Evolutionary conservation across 2,797 vertebrate genomes (phyloP).

Genomic region (Chaunax sp.): DNA sequence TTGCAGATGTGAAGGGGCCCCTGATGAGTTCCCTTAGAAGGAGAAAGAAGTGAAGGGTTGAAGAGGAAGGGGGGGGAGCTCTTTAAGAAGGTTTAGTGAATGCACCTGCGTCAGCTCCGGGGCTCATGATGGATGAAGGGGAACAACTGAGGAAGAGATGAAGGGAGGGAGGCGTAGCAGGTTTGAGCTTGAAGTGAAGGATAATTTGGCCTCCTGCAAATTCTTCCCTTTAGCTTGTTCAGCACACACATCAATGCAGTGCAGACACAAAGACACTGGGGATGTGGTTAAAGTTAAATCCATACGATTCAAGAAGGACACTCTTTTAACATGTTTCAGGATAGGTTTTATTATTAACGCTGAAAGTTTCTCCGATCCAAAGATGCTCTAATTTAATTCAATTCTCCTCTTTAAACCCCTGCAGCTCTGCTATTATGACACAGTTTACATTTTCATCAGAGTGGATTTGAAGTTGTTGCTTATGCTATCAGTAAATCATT

Average conservation of each 20-base stretch:
- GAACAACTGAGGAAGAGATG: slow-evolving; percentile 50
- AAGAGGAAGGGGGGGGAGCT: slow-evolving; percentile 14
- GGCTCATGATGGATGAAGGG: slow-evolving; percentile 70
- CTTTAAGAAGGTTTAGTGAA: slow-evolving; percentile 64
- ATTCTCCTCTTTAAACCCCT: slow-evolving; percentile 15
- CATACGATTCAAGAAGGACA: slow-evolving; percentile 6
- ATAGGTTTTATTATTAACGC: slow-evolving; percentile 13
- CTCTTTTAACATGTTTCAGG: slow-evolving; percentile 29
- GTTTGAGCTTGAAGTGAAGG: slow-evolving; percentile 55
- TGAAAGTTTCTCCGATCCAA: slow-evolving; percentile 33
- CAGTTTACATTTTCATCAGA: slow-evolving; percentile 30
- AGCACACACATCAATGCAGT: slow-evolving; percentile 21
- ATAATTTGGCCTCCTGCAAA: slow-evolving; percentile 63
- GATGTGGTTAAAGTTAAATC: slow-evolving; percentile 39
- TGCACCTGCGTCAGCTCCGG: slow-evolving; percentile 68
- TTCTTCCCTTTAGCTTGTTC: slow-evolving; percentile 28
- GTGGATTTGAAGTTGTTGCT: slow-evolving; percentile 30
- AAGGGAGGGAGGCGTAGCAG: slow-evolving; percentile 10
- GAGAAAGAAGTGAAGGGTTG: slow-evolving; percentile 24
- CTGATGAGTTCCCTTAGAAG: slow-evolving; percentile 65
- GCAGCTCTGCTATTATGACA: slow-evolving; percentile 18
- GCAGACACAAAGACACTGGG: slow-evolving; percentile 22
- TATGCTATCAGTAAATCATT: slow-evolving; percentile 39
- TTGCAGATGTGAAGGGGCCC: slow-evolving; percentile 60
- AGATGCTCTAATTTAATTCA: slow-evolving; percentile 35